Evolutionary conservation across 2,113 vertebrate genomes (phyloP).

Genomic region (Pseudorhombus dupliciocellatus): DNA sequence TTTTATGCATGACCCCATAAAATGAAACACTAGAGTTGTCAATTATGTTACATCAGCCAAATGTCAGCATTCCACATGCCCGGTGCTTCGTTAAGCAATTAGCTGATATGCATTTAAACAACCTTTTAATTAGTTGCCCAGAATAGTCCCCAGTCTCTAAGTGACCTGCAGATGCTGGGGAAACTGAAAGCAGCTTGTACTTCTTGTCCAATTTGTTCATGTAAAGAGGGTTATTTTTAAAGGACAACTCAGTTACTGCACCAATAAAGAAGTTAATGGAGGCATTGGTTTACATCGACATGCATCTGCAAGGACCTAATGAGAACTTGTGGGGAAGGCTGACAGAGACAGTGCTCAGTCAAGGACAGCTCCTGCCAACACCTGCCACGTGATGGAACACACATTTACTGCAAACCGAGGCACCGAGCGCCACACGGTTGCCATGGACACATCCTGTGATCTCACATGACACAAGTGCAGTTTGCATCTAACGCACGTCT

Average conservation of each 20-base stretch:
- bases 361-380: not conserved
- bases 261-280: not conserved
- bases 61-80: constrained; percentile 46
- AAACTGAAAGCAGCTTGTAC: not conserved
- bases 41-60: constrained; percentile 10
- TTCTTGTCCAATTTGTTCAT: not conserved
- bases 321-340: not conserved
- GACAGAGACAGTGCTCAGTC: not conserved
- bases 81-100: constrained; percentile 28
- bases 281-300: not conserved
- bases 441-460: too few relatives aligned
- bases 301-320: not conserved
- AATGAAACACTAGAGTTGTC: constrained; percentile 15
- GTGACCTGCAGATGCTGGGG: constrained; percentile 13
- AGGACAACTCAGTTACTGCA: not conserved
- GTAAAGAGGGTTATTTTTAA: not conserved
- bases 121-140: constrained; percentile 53
- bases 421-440: too few relatives aligned
- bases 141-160: constrained; percentile 2
- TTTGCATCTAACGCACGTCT: too few relatives aligned
- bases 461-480: too few relatives aligned
- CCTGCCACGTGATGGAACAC: too few relatives aligned
- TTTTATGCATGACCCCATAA: constrained; percentile 20
- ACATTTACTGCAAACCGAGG: too few relatives aligned
- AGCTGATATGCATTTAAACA: constrained; percentile 68